Conservation (phyloP, 2,113 vertebrate genomes). For the Parus major region DNA sequence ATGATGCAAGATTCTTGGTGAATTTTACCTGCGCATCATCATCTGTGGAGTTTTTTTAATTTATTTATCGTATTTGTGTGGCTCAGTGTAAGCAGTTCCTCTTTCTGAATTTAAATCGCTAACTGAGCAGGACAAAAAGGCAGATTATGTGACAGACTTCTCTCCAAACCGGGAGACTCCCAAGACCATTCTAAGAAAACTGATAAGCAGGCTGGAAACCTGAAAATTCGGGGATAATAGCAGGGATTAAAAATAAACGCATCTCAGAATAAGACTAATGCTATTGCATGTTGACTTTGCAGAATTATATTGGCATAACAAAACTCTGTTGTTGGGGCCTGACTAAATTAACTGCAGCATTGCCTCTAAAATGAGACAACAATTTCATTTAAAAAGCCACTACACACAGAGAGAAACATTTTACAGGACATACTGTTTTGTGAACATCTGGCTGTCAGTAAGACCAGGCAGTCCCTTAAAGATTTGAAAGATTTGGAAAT, state of each 20-base stretch:
- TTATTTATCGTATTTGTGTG: not conserved
- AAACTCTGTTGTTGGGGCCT: not conserved
- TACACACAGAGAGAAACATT: fast-evolving
- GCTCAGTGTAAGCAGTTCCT: not conserved
- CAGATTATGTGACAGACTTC: not conserved
- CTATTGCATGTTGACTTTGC: not conserved
- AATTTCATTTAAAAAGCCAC: not conserved
- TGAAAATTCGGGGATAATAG: not conserved
- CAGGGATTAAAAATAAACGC: not conserved
- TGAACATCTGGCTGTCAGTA: not conserved
- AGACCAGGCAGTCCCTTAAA: not conserved
- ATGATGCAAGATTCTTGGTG: not conserved
- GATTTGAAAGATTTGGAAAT: not conserved
- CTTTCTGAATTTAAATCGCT: not conserved
- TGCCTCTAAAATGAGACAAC: not conserved
- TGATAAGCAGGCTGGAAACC: not conserved
- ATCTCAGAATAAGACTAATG: not conserved
- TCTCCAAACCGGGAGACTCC: not conserved
- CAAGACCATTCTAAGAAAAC: not conserved
- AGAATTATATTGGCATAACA: not conserved
- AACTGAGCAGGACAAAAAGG: not conserved
- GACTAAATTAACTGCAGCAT: not conserved
- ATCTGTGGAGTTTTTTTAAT: not conserved
- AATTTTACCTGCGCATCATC: not conserved
- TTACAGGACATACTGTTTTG: not conserved